Evolutionary conservation across 2,797 vertebrate genomes (phyloP).

Genomic region (Gallinago nigripennis): DNA sequence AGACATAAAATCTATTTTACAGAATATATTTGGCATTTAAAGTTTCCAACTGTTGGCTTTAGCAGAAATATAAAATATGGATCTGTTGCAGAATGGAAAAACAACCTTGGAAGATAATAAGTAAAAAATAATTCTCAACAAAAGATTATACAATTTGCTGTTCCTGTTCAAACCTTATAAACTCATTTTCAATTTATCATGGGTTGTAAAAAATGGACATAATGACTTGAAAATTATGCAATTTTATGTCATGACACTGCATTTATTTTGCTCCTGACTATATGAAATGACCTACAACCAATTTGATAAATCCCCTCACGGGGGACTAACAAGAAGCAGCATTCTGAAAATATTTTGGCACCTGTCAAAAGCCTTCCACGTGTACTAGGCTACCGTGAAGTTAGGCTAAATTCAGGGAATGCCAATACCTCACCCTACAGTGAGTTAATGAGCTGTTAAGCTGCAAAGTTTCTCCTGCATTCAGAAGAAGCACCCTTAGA

Average conservation of each 20-base stretch:
- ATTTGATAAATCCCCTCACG: neutral
- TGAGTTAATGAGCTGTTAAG: neutral
- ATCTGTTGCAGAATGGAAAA: neutral
- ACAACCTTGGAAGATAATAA: neutral
- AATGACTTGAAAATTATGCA: neutral
- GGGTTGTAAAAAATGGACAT: neutral
- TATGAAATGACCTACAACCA: neutral
- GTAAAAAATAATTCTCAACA: neutral
- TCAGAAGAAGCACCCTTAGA: neutral
- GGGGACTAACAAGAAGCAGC: rapidly evolving
- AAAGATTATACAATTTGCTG: neutral
- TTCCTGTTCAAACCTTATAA: neutral
- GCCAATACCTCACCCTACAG: neutral
- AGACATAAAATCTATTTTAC: neutral
- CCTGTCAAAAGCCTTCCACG: neutral
- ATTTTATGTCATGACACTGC: neutral
- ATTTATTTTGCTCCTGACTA: neutral
- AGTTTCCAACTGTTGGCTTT: neutral
- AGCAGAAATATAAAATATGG: neutral
- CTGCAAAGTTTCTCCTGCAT: neutral
- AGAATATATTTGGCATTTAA: neutral
- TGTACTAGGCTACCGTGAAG: neutral
- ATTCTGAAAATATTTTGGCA: neutral
- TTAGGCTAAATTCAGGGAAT: neutral
- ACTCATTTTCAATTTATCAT: neutral